Evolutionary conservation across 2,797 vertebrate species (phyloP), one percentile per base, ranked within the genome.

Genomic region (Onychomys arenicola): DNA sequence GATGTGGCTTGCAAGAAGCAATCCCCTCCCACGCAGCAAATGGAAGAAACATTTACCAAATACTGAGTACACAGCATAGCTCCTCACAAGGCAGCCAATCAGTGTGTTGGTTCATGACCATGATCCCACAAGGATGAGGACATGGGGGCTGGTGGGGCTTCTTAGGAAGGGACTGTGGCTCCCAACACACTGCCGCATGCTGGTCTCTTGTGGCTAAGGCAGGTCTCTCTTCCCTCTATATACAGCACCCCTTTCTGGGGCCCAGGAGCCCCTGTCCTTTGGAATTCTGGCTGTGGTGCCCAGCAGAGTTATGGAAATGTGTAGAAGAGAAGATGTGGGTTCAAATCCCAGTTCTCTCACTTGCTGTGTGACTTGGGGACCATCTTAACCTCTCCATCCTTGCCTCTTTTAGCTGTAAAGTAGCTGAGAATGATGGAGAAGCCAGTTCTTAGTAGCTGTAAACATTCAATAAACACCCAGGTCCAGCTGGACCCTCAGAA

Each of bases 391-490:
- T 71, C 29, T 19, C 94, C 17, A 40, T 78, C 27, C 67, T 94
- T 90, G 55, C 59, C 23, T 52, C 0, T 40, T 61, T 65, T 76
- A 67, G 61, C 81, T 90, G 69, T 43, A 57, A 73, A 84, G 52
- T 29, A 52, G n/a, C 17, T 78, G 37, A 14, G 0, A 65, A 43
- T 12, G 67, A 81, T 46, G 69, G 69, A 91, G 34, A 92, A 49
- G 65, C 88, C 23, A 96, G 92, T 95, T 8, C 86, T 95, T 80
- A 82, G 25, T 27, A 78, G 27, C 94, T 59, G 32, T 23, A 37
- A 95, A 65, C 21, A 16, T 57, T 59, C 46, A 73, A 34, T 37
- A 88, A 43, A 61, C 12, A 23, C 6, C 2, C 81, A 75, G 2
- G 61, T 52, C 61, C 61, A 90, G 11, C 34, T 7, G 17, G 27